Conservation (phyloP, 2,113 vertebrate genomes). For the Eurystomus gularis region DNA sequence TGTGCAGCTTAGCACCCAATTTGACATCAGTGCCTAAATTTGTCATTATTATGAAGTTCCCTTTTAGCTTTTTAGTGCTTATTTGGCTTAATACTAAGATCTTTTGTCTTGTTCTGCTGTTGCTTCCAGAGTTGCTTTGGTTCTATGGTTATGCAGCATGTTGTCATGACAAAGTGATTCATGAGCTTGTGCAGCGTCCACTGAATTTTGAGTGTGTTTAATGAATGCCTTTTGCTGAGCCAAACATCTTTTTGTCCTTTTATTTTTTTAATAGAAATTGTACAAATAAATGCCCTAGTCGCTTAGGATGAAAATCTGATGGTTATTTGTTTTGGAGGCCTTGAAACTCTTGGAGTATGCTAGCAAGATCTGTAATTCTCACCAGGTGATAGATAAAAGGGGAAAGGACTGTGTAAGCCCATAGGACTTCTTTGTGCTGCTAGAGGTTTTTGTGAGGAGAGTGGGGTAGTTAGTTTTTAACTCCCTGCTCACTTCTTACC, state of each 20-base stretch:
- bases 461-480: no score
- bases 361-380: not conserved
- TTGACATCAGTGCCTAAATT: not conserved
- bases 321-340: not conserved
- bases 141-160: not conserved
- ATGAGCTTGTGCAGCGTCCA: not conserved
- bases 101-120: not conserved
- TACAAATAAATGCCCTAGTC: not conserved
- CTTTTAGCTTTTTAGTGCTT: not conserved
- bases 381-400: not conserved
- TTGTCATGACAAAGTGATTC: slow-evolving; percentile 16
- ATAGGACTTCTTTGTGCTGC: not conserved
- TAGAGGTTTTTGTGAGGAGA: not conserved
- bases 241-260: not conserved
- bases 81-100: not conserved
- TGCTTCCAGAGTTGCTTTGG: not conserved
- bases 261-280: not conserved
- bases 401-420: not conserved
- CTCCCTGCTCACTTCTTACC: no score
- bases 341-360: not conserved
- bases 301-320: not conserved
- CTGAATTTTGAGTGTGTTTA: not conserved
- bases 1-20: not conserved
- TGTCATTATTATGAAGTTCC: not conserved
- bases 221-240: not conserved